Base-by-base conservation (phyloP, 1,140 invertebrate species). In the Lordiphosa mommai region DNA sequence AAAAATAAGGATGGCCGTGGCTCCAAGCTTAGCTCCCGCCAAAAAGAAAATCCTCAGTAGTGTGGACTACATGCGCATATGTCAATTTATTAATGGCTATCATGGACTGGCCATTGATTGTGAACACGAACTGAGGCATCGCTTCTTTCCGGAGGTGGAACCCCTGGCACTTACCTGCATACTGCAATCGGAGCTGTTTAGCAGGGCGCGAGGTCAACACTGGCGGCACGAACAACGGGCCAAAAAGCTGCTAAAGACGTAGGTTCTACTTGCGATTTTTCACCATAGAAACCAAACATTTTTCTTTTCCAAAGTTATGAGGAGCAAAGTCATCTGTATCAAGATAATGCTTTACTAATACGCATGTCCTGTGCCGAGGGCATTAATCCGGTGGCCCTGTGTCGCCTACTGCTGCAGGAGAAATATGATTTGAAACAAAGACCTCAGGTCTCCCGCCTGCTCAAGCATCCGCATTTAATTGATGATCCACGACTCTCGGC, bases 401-500 rank as follows among this genome's bases (percentile, higher is more conserved):
- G 93, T 17, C 91, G 92, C 72, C 85, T 93, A 16, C 89, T 95
- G 33, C 77, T 95, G 12, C 92, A 94, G 71, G 90, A 91, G 64
- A 91, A 92, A 87, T 89, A 90, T 32, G 64, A 76, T 4, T 41
- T 79, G 6, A 61, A 58, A 9, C 72, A 88, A 41, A 89, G 85
- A 57, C 40, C 49, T 3, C 85, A 89, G 56, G 72, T 95, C 3
- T 92, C 90, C 29, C 90, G 91, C 36, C 77, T 93, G 37, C 87
- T 95, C 52, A 93, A 92, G 71, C 92, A 95, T 74, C 92, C 94
- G 2, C 90, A 92, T 34, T 71, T 93, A 8, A 95, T 96, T 48
- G 82, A 91, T 7, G 92, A 95, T 86, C 86, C 89, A 32, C 71
- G 91, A 43, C 89, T 96, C 10, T 92, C 94, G 1, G 92, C 91